Evolutionary conservation across 2,797 vertebrate genomes (phyloP).

Genomic region (Dendrocincla tyrannina): DNA sequence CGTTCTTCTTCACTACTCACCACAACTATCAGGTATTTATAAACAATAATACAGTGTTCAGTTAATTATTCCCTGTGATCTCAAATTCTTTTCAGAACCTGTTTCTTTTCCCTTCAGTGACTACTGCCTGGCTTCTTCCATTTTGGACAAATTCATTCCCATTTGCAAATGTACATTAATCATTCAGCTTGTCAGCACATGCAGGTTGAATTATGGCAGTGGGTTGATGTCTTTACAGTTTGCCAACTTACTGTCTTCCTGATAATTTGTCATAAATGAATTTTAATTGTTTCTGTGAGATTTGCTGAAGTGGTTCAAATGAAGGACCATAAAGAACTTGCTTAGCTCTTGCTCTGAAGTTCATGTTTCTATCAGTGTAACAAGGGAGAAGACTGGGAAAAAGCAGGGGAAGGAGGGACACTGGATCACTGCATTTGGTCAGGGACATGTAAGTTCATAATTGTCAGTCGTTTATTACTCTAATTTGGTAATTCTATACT

Average conservation of each 20-base stretch:
- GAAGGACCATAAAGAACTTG: background rate
- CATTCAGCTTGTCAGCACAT: background rate
- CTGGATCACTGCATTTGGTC: background rate
- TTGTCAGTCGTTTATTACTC: background rate
- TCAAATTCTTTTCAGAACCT: background rate
- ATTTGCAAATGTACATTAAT: background rate
- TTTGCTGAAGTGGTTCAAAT: background rate
- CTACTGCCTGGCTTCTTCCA: background rate
- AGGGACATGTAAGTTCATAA: background rate
- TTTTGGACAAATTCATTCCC: background rate
- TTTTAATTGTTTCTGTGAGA: background rate
- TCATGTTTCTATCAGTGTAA: background rate
- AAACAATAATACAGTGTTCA: background rate
- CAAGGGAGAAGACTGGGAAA: background rate
- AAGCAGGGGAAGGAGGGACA: background rate
- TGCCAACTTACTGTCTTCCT: background rate
- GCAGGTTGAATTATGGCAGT: background rate
- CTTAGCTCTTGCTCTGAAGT: background rate
- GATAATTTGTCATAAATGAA: background rate
- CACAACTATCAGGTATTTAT: background rate
- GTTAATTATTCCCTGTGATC: background rate
- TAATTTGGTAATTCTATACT: background rate
- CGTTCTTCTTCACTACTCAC: background rate
- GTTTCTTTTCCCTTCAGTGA: background rate
- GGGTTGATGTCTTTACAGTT: background rate